Conservation (phyloP, 2,888 invertebrate genomes). For the Parochlus steinenii region DNA sequence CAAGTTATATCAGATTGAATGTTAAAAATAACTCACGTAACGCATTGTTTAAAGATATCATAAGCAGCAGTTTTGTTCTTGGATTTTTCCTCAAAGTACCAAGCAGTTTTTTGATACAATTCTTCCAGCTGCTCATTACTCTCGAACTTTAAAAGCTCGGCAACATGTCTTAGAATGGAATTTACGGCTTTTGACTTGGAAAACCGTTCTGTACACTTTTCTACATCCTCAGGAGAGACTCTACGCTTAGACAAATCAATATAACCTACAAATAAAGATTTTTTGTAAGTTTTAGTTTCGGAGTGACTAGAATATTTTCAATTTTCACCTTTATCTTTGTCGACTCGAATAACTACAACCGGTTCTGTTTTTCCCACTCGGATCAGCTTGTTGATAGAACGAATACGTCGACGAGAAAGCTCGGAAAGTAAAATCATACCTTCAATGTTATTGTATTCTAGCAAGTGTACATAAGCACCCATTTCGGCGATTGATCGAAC, state of each 20-base stretch:
- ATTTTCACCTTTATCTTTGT: constrained; percentile 92
- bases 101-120: constrained; percentile 89
- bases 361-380: constrained; percentile 97
- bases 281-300: neutral
- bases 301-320: neutral
- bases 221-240: constrained; percentile 94
- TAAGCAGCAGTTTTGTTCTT: constrained; percentile 92
- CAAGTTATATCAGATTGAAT: constrained; percentile 1
- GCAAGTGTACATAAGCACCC: constrained; percentile 96
- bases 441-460: constrained; percentile 98
- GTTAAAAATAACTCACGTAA: constrained; percentile 48
- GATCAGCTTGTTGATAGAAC: constrained; percentile 98
- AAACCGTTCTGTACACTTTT: constrained; percentile 95
- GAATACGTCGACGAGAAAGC: constrained; percentile 92
- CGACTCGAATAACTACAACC: constrained; percentile 97
- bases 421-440: constrained; percentile 98
- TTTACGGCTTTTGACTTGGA: constrained; percentile 98
- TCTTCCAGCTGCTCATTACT: constrained; percentile 87
- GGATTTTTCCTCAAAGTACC: constrained; percentile 95
- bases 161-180: constrained; percentile 93
- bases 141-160: constrained; percentile 82
- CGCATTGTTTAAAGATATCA: constrained; percentile 97
- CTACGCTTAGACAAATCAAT: constrained; percentile 98
- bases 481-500: constrained; percentile 97
- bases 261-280: constrained; percentile 47